A percentile compares a stretch with the other conserved stretches of the same genome.
These are phyloP conservation scores for Chelmon rostratus DNA, from an alignment of 2,797 vertebrate genomes.

Conservation along the genomic window DNA sequence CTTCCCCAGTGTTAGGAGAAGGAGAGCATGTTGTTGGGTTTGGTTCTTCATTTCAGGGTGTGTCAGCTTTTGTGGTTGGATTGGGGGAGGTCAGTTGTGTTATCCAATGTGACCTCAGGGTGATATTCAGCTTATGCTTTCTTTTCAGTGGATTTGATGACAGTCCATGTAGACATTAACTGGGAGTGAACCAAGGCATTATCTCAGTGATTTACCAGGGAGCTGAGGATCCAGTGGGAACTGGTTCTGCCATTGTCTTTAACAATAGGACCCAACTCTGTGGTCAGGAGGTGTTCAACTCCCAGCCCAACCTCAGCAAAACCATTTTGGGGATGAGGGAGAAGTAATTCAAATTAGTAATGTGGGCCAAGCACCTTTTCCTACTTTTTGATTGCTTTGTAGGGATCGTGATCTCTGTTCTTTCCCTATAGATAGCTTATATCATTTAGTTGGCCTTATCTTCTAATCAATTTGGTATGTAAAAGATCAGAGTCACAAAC, in stretches of 20 bases:
- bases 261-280: slow-evolving; percentile 6
- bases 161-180: slow-evolving; percentile 14
- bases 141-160: slow-evolving; percentile 22
- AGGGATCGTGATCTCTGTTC: neutral
- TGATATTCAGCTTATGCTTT: neutral
- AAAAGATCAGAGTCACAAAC: neutral
- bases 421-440: neutral
- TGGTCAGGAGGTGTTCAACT: slow-evolving; percentile 4
- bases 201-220: slow-evolving; percentile 19
- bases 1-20: neutral
- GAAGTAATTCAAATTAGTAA: slow-evolving; percentile 29
- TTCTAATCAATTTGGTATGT: neutral
- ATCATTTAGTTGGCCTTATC: neutral
- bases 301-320: slow-evolving; percentile 18
- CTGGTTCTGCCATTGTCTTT: slow-evolving; percentile 7
- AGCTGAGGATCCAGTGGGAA: neutral
- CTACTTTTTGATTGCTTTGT: neutral
- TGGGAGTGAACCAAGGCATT: slow-evolving; percentile 20
- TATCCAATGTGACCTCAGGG: neutral
- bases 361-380: slow-evolving; percentile 10
- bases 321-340: slow-evolving; percentile 24
- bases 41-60: neutral
- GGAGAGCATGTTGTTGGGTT: neutral
- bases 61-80: slow-evolving; percentile 5
- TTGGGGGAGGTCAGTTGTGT: neutral